Conservation (phyloP, 2,888 invertebrate genomes). For the Harpalus rubripes region DNA sequence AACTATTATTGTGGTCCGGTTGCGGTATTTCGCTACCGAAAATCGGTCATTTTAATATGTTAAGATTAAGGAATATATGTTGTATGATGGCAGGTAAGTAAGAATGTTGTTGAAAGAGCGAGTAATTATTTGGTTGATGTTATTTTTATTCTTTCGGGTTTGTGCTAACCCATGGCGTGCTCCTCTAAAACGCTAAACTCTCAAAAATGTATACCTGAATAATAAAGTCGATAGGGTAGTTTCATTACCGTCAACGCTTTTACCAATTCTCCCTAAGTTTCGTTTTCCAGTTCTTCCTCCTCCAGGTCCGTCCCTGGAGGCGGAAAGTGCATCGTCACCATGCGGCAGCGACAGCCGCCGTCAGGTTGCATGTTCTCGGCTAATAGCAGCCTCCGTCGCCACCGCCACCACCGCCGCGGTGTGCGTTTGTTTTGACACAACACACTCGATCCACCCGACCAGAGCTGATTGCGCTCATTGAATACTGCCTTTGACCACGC, state of each 20-base stretch:
- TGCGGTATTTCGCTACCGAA: no score
- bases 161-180: no score
- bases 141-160: no score
- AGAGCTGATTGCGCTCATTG: conserved; percentile 49
- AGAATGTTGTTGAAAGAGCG: no score
- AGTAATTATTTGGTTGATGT: no score
- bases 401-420: conserved; percentile 31
- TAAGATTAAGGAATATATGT: no score
- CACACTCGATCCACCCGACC: conserved; percentile 34
- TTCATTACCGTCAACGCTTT: background rate
- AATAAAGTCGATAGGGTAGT: no score
- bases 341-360: conserved; percentile 42
- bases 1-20: no score
- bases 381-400: conserved; percentile 35
- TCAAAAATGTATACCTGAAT: no score
- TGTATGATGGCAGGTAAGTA: no score
- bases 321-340: conserved; percentile 27
- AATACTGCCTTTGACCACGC: conserved; percentile 30
- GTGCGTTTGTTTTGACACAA: conserved; percentile 48
- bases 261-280: background rate
- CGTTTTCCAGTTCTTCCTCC: background rate
- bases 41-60: no score
- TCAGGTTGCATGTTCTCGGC: conserved; percentile 44
- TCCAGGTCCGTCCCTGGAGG: conserved; percentile 14
- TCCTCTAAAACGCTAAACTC: no score